These are phyloP conservation scores for Ardeotis arabs DNA, from an alignment of 2,113 vertebrate species.

Conservation along the genomic window DNA sequence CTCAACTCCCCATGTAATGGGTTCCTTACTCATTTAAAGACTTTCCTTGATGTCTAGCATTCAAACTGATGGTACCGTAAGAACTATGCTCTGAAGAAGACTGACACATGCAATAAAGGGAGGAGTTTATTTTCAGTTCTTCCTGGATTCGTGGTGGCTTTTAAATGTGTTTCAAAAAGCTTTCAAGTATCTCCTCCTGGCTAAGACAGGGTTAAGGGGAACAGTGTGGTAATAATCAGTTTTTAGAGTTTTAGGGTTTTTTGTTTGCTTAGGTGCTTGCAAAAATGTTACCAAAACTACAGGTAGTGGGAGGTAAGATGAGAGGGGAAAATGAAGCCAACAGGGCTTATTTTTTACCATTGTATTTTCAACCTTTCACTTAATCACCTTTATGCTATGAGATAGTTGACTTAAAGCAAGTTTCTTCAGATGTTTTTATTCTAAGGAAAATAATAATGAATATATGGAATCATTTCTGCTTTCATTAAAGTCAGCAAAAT, in stretches of 20 bases:
- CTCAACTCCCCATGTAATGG: neutral
- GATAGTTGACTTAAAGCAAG: neutral
- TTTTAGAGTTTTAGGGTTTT: neutral
- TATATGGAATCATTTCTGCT: neutral
- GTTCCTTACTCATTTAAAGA: neutral
- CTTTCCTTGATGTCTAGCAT: neutral
- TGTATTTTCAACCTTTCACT: neutral
- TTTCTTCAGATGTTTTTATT: neutral
- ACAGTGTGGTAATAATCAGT: neutral
- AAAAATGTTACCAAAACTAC: neutral
- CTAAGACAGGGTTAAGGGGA: neutral
- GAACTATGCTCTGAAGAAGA: neutral
- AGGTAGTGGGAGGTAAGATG: neutral
- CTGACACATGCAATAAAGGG: neutral
- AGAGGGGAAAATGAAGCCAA: neutral
- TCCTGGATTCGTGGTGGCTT: neutral
- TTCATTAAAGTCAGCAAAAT: neutral
- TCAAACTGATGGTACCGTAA: neutral
- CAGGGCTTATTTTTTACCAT: neutral
- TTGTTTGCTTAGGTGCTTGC: neutral
- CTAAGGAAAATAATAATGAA: neutral
- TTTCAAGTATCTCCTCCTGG: neutral
- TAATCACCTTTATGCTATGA: neutral
- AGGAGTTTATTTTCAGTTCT: neutral
- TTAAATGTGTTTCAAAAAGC: neutral